Conservation (phyloP, 2,888 invertebrate genomes). For the Cancer borealis region DNA sequence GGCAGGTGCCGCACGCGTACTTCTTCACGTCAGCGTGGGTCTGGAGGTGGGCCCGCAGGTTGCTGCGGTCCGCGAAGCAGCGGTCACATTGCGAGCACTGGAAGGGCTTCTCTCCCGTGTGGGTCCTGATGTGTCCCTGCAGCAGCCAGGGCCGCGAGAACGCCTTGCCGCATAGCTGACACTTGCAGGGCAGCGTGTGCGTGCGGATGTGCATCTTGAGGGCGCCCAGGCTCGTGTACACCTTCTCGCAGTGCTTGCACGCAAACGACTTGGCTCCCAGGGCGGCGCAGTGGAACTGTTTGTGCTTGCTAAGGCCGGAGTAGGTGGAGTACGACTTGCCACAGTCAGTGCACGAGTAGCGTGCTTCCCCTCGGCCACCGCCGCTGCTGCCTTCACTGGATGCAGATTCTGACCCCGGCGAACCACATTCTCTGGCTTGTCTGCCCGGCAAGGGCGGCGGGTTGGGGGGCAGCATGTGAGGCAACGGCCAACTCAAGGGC, state of each 20-base stretch:
- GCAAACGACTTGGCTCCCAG: conserved; percentile 92
- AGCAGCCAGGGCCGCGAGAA: conserved; percentile 98
- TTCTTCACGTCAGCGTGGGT: conserved; percentile 99
- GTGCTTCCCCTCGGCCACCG: conserved; percentile 54
- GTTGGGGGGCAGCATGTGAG: conserved; percentile 46
- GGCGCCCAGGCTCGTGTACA: conserved; percentile 96
- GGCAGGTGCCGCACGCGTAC: conserved; percentile 94
- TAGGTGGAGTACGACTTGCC: conserved; percentile 97
- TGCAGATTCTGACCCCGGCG: conserved; percentile 67
- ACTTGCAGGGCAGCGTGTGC: conserved; percentile 98
- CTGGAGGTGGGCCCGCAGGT: conserved; percentile 96
- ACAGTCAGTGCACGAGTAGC: conserved; percentile 88
- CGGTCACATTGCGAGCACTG: conserved; percentile 96
- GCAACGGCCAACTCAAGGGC: conserved; percentile 59
- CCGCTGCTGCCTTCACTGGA: conserved; percentile 67
- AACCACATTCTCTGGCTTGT: conserved; percentile 59
- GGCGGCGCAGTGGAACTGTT: conserved; percentile 96
- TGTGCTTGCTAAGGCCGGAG: conserved; percentile 95
- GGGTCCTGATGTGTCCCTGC: conserved; percentile 98
- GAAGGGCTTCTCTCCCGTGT: conserved; percentile 98
- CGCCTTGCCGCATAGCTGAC: conserved; percentile 96
- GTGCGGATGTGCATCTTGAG: conserved; percentile 99
- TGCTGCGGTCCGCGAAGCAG: conserved; percentile 97
- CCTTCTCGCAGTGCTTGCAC: conserved; percentile 97
- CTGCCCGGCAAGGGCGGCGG: conserved; percentile 48